Evolutionary conservation across 1,140 invertebrate genomes (phyloP), one percentile per base, ranked within the genome.

Genomic region (Geopemphigus sp.): DNA sequence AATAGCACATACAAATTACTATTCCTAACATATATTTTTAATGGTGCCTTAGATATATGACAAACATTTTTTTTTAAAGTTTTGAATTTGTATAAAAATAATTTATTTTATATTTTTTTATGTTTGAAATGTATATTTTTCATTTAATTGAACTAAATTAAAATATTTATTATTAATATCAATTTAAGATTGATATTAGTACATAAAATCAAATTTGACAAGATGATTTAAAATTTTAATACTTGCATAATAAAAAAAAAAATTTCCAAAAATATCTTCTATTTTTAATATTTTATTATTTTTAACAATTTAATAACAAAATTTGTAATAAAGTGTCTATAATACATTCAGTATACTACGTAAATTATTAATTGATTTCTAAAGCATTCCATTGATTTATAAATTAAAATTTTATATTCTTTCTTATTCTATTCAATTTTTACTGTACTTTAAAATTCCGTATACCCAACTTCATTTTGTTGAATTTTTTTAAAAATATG

Each of bases 311-410:
- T 53, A 53, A 3, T 70, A 53, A 53, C 22, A 19, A 54, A 22
- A 22, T n/a, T n/a, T 39, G 1, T 1, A 29, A 53, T 19, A 26
- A 10, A 29, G 17, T 45, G 45, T 22, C 11, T 47, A 47, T 50
- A 17, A 22, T 19, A 68, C 22, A 47, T 57, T 24, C 56, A 53
- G 24, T 26, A 8, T 53, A 22, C 53, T 6, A n/a, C 29, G 24
- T n/a, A 32, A 70, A 70, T 1, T 11, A 14, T 24, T 39, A 45
- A 59, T 59, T 57, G 2, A 39, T 3, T 74, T 74, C 17, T 39
- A 45, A 74, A 24, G 59, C 72, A 74, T 74, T 74, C 72, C 72
- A 59, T 59, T 73, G 32, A 22, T 39, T 11, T 54, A 54, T 32
- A 0, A 6, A n/a, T 32, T 56, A 19, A 29, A 73, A 32, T n/a